phyloP scores from a whole-genome alignment of 2,113 vertebrate species.

The Oophaga pumilio region DNA sequence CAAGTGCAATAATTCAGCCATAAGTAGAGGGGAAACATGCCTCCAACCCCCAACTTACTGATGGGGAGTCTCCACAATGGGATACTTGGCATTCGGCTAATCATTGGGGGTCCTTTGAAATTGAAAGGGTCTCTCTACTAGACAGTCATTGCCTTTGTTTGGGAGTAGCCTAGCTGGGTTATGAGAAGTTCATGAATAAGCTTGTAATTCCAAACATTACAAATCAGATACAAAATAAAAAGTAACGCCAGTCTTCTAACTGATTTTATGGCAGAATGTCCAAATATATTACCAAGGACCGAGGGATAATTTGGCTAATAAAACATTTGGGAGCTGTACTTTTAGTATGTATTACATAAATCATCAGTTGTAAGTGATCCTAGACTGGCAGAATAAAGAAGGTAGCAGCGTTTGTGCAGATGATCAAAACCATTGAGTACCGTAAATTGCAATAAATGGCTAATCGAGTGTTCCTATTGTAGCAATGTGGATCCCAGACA shows the following conservation, averaged over 20 bases:
- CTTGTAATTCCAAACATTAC: not conserved
- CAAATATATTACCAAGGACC: not conserved
- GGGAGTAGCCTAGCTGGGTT: not conserved
- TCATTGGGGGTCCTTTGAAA: not conserved
- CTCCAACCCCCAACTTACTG: not conserved
- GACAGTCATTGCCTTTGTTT: not conserved
- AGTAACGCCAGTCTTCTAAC: no score
- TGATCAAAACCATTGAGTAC: not conserved
- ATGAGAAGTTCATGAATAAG: not conserved
- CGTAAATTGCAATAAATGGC: not conserved
- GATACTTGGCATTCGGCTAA: not conserved
- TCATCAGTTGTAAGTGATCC: not conserved
- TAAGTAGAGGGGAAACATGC: not conserved
- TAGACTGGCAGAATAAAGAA: not conserved
- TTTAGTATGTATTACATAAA: not conserved
- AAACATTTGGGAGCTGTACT: not conserved
- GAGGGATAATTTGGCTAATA: not conserved
- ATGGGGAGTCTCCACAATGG: not conserved
- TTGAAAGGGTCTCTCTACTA: not conserved
- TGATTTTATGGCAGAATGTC: not conserved
- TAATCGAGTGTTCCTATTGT: constrained; percentile 14
- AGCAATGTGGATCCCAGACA: not conserved
- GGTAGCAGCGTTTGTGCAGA: not conserved
- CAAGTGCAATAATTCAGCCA: not conserved
- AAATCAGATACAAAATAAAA: not conserved